phyloP scores from a whole-genome alignment of 2,797 vertebrate species.

The Enteromius paludinosus region DNA sequence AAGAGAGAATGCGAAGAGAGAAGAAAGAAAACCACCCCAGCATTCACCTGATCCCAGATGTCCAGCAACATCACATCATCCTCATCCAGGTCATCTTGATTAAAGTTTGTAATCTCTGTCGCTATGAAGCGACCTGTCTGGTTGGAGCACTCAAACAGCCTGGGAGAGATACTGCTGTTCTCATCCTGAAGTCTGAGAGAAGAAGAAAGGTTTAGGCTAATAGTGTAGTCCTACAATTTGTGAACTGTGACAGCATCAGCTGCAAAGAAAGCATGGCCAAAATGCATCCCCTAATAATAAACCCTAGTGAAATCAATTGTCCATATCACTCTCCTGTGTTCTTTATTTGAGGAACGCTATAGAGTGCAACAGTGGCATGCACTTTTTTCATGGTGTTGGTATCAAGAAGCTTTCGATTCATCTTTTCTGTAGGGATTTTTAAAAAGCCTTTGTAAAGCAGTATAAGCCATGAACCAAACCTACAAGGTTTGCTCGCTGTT shows the following conservation, averaged over 20 bases:
- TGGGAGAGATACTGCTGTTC: conserved; percentile 66
- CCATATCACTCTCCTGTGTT: background rate
- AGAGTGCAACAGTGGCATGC: background rate
- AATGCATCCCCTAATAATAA: background rate
- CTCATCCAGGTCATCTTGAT: conserved; percentile 85
- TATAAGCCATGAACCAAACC: background rate
- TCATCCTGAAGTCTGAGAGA: conserved; percentile 81
- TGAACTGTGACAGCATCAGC: background rate
- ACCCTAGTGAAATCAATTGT: background rate
- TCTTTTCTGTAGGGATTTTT: background rate
- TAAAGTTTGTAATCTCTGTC: conserved; percentile 83
- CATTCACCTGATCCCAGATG: conserved; percentile 84
- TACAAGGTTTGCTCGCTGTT: background rate
- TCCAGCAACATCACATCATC: conserved; percentile 86
- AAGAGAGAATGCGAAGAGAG: background rate
- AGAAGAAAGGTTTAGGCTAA: background rate
- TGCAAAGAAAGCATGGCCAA: background rate
- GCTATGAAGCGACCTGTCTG: conserved; percentile 84
- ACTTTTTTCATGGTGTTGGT: background rate
- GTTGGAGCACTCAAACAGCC: conserved; percentile 89
- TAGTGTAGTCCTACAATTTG: background rate
- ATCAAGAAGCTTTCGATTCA: background rate
- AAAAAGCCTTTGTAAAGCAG: background rate
- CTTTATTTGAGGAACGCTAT: background rate
- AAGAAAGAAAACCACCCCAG: background rate